Conservation (phyloP, 2,888 invertebrate genomes). For the Sphaerophoria taeniata region DNA sequence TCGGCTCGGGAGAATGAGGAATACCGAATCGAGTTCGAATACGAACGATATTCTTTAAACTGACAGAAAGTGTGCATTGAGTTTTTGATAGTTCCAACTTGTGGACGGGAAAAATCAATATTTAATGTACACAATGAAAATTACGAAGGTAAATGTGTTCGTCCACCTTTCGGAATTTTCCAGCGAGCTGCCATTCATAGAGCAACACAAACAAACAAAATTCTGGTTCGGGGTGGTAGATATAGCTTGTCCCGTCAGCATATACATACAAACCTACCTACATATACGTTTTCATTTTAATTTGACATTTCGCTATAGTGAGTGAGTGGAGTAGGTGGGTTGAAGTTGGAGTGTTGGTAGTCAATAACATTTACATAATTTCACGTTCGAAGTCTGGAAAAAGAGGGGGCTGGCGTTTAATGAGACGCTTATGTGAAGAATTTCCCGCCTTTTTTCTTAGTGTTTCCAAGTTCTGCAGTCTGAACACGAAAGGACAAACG, state of each 20-base stretch:
- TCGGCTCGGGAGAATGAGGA: slow-evolving; percentile 47
- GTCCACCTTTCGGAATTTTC: slow-evolving; percentile 46
- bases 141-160: slow-evolving; percentile 24
- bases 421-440: slow-evolving; percentile 67
- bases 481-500: background rate
- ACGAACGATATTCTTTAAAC: background rate
- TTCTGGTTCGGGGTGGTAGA: slow-evolving; percentile 1
- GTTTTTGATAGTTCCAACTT: slow-evolving; percentile 40
- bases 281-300: background rate
- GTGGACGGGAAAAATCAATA: slow-evolving; percentile 66
- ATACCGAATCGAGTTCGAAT: slow-evolving; percentile 9
- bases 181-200: slow-evolving; percentile 47
- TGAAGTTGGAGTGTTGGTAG: slow-evolving; percentile 26
- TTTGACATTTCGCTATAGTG: slow-evolving; percentile 7
- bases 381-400: slow-evolving; percentile 57
- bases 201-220: slow-evolving; percentile 8
- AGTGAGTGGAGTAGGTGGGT: slow-evolving; percentile 11
- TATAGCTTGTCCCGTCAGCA: slow-evolving; percentile 45
- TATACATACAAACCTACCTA: too few relatives aligned
- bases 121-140: slow-evolving; percentile 21
- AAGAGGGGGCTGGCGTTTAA: slow-evolving; percentile 60
- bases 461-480: background rate
- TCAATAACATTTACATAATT: slow-evolving; percentile 72
- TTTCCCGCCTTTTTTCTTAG: slow-evolving; percentile 71
- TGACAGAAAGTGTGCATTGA: slow-evolving; percentile 30